Conservation (phyloP, 2,888 invertebrate species). For the Ceraclea dissimilis region DNA sequence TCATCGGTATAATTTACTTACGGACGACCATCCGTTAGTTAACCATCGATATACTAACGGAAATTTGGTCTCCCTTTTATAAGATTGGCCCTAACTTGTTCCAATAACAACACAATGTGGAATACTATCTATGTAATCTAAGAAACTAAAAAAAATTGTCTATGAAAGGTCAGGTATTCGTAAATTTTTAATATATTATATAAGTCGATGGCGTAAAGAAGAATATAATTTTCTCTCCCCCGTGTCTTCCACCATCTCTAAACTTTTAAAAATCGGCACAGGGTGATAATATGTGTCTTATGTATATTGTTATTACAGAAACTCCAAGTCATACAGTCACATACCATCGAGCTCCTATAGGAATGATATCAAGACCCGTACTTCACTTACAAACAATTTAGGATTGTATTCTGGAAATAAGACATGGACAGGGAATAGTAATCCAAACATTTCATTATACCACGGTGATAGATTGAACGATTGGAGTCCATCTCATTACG, state of each 20-base stretch:
- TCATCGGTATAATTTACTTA: too few relatives aligned
- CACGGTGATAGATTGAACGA: not conserved
- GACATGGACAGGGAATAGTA: slow-evolving; percentile 19
- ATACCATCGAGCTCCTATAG: slow-evolving; percentile 15
- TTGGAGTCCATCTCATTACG: not conserved
- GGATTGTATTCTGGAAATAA: slow-evolving; percentile 2
- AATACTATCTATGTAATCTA: too few relatives aligned
- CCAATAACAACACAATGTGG: too few relatives aligned
- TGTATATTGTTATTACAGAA: slow-evolving; percentile 13
- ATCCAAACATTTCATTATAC: not conserved
- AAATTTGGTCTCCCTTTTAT: too few relatives aligned
- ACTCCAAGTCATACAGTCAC: slow-evolving; percentile 24
- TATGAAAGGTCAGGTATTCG: too few relatives aligned
- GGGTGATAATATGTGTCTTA: not conserved
- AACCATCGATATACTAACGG: too few relatives aligned
- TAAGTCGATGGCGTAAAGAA: too few relatives aligned
- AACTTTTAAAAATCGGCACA: not conserved
- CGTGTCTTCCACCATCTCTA: not conserved
- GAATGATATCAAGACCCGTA: slow-evolving; percentile 11
- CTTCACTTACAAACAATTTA: slow-evolving; percentile 12
- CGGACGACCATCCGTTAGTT: too few relatives aligned
- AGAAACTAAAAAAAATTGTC: too few relatives aligned
- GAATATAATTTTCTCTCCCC: too few relatives aligned
- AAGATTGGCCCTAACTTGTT: too few relatives aligned
- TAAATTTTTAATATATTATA: too few relatives aligned